Evolutionary conservation across 92 coral and sea anemone genomes (phyloP).

Genomic region (Epizoanthus scotinus): DNA sequence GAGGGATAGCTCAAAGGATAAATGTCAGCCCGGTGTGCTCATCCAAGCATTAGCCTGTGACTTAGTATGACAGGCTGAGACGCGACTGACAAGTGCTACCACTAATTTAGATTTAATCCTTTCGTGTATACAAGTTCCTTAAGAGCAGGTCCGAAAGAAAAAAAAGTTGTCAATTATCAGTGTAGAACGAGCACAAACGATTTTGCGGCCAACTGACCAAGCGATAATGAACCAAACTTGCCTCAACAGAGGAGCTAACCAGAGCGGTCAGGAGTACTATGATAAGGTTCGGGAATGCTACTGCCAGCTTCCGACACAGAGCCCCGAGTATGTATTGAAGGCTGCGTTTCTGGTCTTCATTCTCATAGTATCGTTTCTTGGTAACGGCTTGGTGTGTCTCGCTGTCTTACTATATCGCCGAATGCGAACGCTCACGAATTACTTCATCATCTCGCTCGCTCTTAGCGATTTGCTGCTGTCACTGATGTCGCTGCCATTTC

Average conservation of each 20-base stretch:
- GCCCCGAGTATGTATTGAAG: slow-evolving; percentile 54
- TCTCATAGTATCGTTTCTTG: slow-evolving; percentile 74
- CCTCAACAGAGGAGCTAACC: not conserved
- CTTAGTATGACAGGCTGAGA: slow-evolving; percentile 4
- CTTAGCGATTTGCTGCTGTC: slow-evolving; percentile 82
- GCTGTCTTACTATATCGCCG: slow-evolving; percentile 75
- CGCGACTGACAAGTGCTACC: not conserved
- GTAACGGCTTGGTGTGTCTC: slow-evolving; percentile 76
- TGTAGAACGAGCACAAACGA: not conserved
- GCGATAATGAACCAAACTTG: slow-evolving; percentile 21
- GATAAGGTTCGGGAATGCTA: slow-evolving; percentile 5
- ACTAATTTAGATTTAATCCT: slow-evolving; percentile 26
- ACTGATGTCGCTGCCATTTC: slow-evolving; percentile 67
- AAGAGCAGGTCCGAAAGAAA: not conserved
- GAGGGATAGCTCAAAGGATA: not conserved
- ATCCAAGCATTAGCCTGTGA: too few relatives aligned
- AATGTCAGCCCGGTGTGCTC: slow-evolving; percentile 3
- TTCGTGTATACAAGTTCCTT: not conserved
- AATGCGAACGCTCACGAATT: slow-evolving; percentile 88
- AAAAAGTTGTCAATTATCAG: not conserved
- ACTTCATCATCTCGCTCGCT: slow-evolving; percentile 88
- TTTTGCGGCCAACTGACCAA: not conserved
- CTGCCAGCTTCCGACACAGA: slow-evolving; percentile 11
- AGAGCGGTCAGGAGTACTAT: slow-evolving; percentile 4
- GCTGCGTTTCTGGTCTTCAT: slow-evolving; percentile 68